Conservation (phyloP, 2,888 invertebrate species). For the Crossocerus cetratus region DNA sequence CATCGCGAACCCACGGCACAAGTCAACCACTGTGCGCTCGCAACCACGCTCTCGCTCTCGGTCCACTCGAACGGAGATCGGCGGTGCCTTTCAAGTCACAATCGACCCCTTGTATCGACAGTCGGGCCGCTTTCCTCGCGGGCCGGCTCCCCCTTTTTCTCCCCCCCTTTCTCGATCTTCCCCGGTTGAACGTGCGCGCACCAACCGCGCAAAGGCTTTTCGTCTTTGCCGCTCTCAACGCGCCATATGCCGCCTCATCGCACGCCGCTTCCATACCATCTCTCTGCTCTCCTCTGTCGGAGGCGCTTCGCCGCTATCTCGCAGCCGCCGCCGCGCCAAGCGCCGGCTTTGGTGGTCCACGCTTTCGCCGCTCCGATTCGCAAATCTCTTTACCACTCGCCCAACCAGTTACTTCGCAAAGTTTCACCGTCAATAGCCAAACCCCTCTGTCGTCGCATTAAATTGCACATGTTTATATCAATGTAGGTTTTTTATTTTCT, state of each 20-base stretch:
- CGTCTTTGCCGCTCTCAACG: constrained; percentile 67
- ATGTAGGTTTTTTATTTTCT: too few species aligned
- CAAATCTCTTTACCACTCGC: neutral
- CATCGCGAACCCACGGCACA: constrained; percentile 65
- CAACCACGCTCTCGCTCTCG: constrained; percentile 32
- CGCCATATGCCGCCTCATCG: constrained; percentile 69
- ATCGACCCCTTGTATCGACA: constrained; percentile 76
- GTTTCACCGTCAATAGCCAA: constrained; percentile 12
- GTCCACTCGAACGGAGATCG: constrained; percentile 31
- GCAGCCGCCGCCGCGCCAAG: too few species aligned
- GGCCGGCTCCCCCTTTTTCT: neutral
- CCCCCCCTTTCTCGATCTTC: constrained; percentile 6
- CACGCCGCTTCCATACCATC: constrained; percentile 57
- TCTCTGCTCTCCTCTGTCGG: constrained; percentile 45
- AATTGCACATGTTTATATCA: too few species aligned
- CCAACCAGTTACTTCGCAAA: constrained; percentile 5
- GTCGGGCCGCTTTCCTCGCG: constrained; percentile 22
- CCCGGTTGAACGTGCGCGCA: constrained; percentile 19
- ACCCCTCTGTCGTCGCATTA: too few species aligned
- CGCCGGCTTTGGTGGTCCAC: constrained; percentile 50
- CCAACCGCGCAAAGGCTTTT: constrained; percentile 62
- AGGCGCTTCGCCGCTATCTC: constrained; percentile 38
- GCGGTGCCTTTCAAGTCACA: constrained; percentile 72
- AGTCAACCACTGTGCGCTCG: constrained; percentile 70
- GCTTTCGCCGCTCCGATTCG: neutral